These are phyloP conservation scores for Onchidella celtica DNA, from an alignment of 2,888 invertebrate species.

Conservation along the genomic window DNA sequence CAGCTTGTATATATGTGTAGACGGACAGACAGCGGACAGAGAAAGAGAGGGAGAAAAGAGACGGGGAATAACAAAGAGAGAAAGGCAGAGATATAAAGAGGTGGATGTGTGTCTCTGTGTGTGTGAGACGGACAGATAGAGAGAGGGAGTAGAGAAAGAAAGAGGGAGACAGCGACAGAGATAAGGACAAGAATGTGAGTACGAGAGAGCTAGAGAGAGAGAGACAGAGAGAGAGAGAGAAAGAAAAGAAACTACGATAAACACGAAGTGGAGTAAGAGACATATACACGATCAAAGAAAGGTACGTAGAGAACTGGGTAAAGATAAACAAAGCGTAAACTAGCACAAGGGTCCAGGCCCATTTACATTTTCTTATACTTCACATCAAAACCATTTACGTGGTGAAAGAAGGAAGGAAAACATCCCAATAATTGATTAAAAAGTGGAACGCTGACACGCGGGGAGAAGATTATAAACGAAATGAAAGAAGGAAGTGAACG, in stretches of 20 bases:
- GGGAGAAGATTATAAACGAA: no score
- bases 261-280: neutral
- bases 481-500: no score
- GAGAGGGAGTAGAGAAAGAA: neutral
- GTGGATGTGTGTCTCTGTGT: neutral
- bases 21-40: neutral
- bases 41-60: neutral
- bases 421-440: no score
- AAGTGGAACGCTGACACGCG: no score
- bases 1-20: neutral
- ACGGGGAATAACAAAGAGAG: neutral
- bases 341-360: no score
- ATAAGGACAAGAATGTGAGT: neutral
- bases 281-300: neutral
- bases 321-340: no score
- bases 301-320: neutral
- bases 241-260: neutral
- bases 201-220: neutral
- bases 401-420: no score
- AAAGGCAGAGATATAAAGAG: neutral
- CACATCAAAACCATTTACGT: no score
- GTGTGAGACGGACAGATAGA: constrained; percentile 1
- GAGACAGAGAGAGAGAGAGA: constrained; percentile 16
- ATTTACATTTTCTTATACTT: no score
- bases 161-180: neutral